These are phyloP conservation scores for Dendrolimus kikuchii DNA, from an alignment of 1,140 invertebrate genomes.

Conservation along the genomic window DNA sequence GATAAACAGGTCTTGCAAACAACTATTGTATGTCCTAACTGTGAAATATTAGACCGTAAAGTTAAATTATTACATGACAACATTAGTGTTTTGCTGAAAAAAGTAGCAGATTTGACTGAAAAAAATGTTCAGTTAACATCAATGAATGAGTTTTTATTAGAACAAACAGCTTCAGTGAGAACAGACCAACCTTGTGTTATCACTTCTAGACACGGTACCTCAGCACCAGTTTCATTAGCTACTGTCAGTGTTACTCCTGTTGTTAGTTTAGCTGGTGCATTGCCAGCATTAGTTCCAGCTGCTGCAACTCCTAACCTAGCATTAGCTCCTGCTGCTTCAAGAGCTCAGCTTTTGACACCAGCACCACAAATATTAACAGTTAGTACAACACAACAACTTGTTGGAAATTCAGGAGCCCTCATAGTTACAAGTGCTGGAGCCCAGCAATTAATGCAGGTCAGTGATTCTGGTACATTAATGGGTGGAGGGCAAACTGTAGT, in stretches of 20 bases:
- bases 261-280: slow-evolving; percentile 54
- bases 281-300: slow-evolving; percentile 53
- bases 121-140: slow-evolving; percentile 62
- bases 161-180: slow-evolving; percentile 54
- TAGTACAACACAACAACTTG: slow-evolving; percentile 60
- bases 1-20: slow-evolving; percentile 40
- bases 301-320: slow-evolving; percentile 52
- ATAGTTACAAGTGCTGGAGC: slow-evolving; percentile 66
- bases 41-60: slow-evolving; percentile 57
- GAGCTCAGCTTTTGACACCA: slow-evolving; percentile 57
- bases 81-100: slow-evolving; percentile 59
- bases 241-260: slow-evolving; percentile 65
- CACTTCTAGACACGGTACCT: slow-evolving; percentile 59
- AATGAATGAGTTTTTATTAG: slow-evolving; percentile 66
- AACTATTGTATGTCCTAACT: slow-evolving; percentile 43
- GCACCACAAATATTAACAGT: slow-evolving; percentile 62
- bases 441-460: slow-evolving; percentile 65
- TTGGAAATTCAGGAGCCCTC: slow-evolving; percentile 59
- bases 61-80: slow-evolving; percentile 63
- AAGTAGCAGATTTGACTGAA: slow-evolving; percentile 57
- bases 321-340: slow-evolving; percentile 53
- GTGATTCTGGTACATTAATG: slow-evolving; percentile 62
- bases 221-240: slow-evolving; percentile 59
- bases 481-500: slow-evolving; percentile 62
- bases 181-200: slow-evolving; percentile 59